These are phyloP conservation scores for Nilaparvata lugens DNA, from an alignment of 1,140 invertebrate species.

Conservation along the genomic window DNA sequence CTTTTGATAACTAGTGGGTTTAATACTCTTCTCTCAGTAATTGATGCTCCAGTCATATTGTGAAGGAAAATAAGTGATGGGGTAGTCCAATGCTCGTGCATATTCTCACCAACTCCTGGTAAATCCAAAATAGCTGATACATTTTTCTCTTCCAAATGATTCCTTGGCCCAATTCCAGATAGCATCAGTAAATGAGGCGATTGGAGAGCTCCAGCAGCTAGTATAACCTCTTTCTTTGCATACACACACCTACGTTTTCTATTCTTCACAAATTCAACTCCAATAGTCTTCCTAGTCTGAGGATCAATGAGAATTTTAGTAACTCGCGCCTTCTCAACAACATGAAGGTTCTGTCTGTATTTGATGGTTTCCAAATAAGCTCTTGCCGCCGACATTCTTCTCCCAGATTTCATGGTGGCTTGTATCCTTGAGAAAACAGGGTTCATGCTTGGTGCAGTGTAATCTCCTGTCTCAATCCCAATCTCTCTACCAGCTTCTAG, in stretches of 20 bases:
- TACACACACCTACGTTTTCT: conserved; percentile 36
- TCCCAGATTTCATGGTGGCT: conserved; percentile 51
- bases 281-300: conserved; percentile 46
- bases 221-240: conserved; percentile 52
- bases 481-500: conserved; percentile 44
- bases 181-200: conserved; percentile 60
- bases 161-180: conserved; percentile 60
- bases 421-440: conserved; percentile 53
- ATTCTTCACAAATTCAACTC: conserved; percentile 53
- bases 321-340: conserved; percentile 53
- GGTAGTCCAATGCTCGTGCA: conserved; percentile 61
- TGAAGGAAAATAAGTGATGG: conserved; percentile 55
- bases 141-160: conserved; percentile 54
- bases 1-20: conserved; percentile 8
- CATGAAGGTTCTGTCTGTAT: conserved; percentile 54
- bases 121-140: conserved; percentile 55
- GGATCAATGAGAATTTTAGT: conserved; percentile 57
- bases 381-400: conserved; percentile 49
- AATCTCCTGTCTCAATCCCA: conserved; percentile 43
- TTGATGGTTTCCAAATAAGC: conserved; percentile 46
- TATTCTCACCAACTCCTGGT: conserved; percentile 60
- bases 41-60: conserved; percentile 44
- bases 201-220: conserved; percentile 58
- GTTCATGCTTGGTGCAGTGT: conserved; percentile 42
- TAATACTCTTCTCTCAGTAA: conserved; percentile 14